phyloP scores from a whole-genome alignment of 2,797 vertebrate genomes.

The Clarias laeviceps region DNA sequence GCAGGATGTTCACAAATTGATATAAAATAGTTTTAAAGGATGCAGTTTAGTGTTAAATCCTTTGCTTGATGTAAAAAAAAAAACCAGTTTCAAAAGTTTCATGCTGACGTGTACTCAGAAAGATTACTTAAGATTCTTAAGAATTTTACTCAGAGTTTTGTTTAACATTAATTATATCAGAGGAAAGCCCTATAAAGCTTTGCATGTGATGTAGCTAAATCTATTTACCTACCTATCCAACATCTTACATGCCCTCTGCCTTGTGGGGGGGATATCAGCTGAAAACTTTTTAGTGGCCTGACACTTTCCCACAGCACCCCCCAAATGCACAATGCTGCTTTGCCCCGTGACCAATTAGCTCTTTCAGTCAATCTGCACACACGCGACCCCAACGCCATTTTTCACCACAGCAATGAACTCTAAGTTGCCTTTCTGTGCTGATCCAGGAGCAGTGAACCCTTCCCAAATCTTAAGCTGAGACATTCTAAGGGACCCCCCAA shows the following conservation, averaged over 20 bases:
- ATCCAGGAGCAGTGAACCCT: slow-evolving; percentile 38
- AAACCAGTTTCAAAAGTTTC: neutral
- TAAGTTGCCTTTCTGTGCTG: slow-evolving; percentile 36
- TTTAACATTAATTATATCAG: neutral
- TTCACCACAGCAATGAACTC: slow-evolving; percentile 95
- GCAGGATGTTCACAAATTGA: neutral
- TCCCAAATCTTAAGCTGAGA: slow-evolving; percentile 1
- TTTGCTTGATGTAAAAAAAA: neutral
- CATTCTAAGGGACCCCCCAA: neutral
- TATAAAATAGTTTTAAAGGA: neutral
- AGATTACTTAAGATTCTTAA: neutral
- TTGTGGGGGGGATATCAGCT: slow-evolving; percentile 58
- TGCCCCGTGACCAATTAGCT: slow-evolving; percentile 90
- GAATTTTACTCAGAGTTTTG: neutral
- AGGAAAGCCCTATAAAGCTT: slow-evolving; percentile 7
- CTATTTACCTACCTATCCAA: slow-evolving; percentile 14
- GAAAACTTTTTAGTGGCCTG: slow-evolving; percentile 85
- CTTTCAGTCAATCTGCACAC: slow-evolving; percentile 93
- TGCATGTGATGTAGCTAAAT: slow-evolving; percentile 9
- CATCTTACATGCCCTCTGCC: slow-evolving; percentile 46
- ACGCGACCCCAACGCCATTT: slow-evolving; percentile 95
- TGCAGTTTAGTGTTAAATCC: neutral
- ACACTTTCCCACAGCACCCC: slow-evolving; percentile 97
- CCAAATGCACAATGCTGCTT: slow-evolving; percentile 83
- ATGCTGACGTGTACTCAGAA: too few species aligned